Conservation (phyloP, 2,888 invertebrate species). For the Tineola bisselliella region DNA sequence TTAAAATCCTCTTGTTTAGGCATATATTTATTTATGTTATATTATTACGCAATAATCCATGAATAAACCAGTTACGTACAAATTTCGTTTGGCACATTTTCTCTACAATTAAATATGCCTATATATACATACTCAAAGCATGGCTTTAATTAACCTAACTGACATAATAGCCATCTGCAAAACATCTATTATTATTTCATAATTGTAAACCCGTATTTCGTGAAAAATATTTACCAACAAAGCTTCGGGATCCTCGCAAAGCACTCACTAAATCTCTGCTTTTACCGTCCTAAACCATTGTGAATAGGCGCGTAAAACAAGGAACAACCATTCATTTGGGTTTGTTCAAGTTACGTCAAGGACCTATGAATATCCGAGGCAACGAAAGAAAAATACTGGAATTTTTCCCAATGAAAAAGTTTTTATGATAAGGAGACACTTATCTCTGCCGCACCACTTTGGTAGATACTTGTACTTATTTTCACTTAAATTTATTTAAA, state of each 20-base stretch:
- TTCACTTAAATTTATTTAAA: neutral
- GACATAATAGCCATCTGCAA: neutral
- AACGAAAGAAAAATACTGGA: slow-evolving; percentile 46
- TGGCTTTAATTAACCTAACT: neutral
- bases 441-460: neutral
- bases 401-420: slow-evolving; percentile 43
- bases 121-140: too few species aligned
- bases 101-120: too few species aligned
- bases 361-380: slow-evolving; percentile 63
- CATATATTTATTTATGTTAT: too few species aligned
- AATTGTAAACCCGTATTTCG: neutral
- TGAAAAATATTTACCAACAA: neutral
- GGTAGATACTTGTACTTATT: neutral
- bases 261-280: slow-evolving; percentile 40
- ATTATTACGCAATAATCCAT: too few species aligned
- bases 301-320: slow-evolving; percentile 66
- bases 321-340: slow-evolving; percentile 66
- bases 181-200: neutral
- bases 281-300: slow-evolving; percentile 57
- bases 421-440: slow-evolving; percentile 4
- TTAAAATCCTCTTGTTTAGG: too few species aligned
- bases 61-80: too few species aligned
- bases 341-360: slow-evolving; percentile 59
- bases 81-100: too few species aligned
- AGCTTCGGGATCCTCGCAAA: neutral